Conservation (phyloP, 2,113 vertebrate genomes). For the Stigmatopora nigra region DNA sequence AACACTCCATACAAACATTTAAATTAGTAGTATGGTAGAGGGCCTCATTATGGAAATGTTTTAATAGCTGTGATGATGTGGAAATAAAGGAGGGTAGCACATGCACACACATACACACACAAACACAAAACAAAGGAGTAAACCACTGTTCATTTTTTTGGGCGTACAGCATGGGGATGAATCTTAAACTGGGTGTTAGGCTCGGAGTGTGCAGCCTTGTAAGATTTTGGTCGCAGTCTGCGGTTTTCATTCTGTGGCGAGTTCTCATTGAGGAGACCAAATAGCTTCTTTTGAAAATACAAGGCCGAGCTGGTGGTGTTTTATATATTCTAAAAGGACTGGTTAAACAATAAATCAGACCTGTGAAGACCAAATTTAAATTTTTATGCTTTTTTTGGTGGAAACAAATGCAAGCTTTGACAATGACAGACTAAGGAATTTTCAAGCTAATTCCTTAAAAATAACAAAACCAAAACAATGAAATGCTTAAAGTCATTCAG, state of each 20-base stretch:
- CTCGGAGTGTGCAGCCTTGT: constrained; percentile 39
- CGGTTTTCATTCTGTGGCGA: constrained; percentile 44
- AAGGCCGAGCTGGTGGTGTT: constrained; percentile 13
- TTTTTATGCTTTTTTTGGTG: neutral
- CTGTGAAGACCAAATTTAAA: constrained; percentile 8
- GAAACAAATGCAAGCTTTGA: too few species aligned
- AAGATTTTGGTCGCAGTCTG: constrained; percentile 47
- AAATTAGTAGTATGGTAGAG: constrained; percentile 11
- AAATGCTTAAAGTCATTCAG: too few species aligned
- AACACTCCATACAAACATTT: constrained; percentile 16
- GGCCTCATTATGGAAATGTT: constrained; percentile 19
- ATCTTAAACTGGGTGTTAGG: constrained; percentile 57
- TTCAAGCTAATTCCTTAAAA: too few species aligned
- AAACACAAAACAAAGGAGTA: neutral
- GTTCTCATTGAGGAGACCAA: constrained; percentile 32
- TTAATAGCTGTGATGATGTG: neutral
- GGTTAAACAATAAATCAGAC: constrained; percentile 11
- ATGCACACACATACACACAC: too few species aligned
- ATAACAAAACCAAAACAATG: too few species aligned
- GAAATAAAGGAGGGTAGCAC: constrained; percentile 15
- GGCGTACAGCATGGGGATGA: constrained; percentile 9
- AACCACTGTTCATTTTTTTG: constrained; percentile 4
- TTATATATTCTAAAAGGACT: constrained; percentile 8
- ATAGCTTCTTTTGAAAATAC: constrained; percentile 29
- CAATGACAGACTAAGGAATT: too few species aligned